These are phyloP conservation scores for Thereva nobilitata DNA, from an alignment of 2,888 invertebrate species.

Conservation along the genomic window DNA sequence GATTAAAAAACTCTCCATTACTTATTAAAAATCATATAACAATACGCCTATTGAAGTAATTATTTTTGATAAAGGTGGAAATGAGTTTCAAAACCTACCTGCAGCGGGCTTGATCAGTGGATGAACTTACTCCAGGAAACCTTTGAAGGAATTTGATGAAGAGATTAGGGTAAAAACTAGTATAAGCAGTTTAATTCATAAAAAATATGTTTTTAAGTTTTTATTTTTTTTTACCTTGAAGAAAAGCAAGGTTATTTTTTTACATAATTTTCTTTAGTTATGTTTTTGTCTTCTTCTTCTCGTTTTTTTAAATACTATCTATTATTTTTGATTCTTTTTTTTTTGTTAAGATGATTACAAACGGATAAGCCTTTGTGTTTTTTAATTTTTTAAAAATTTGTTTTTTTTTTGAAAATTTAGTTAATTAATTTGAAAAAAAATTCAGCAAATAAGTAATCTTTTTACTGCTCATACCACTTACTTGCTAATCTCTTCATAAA, in stretches of 20 bases:
- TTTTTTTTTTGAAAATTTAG: constrained; percentile 39
- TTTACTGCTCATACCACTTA: constrained; percentile 41
- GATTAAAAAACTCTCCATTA: too few relatives aligned
- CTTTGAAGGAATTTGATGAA: constrained; percentile 56
- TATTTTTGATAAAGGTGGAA: constrained; percentile 26
- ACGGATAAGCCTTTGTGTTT: constrained; percentile 59
- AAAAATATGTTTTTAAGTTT: constrained; percentile 41
- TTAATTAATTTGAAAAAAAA: constrained; percentile 39
- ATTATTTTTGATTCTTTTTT: constrained; percentile 11
- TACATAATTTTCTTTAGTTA: constrained; percentile 3
- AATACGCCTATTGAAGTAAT: constrained; percentile 15
- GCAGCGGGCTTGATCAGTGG: constrained; percentile 54
- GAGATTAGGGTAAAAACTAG: constrained; percentile 52
- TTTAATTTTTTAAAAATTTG: constrained; percentile 36
- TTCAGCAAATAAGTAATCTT: constrained; percentile 28
- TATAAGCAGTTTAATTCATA: constrained; percentile 47
- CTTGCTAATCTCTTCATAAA: constrained; percentile 41
- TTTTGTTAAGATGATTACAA: constrained; percentile 58
- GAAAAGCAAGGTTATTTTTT: constrained; percentile 18
- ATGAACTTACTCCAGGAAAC: constrained; percentile 59
- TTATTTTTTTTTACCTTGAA: constrained; percentile 34
- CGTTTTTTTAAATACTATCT: constrained; percentile 18
- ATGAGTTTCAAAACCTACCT: constrained; percentile 41
- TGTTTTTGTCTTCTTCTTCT: constrained; percentile 5
- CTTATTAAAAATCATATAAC: not conserved